Base-by-base conservation (phyloP, 1,140 invertebrate species). In the Drosophila cardini region DNA sequence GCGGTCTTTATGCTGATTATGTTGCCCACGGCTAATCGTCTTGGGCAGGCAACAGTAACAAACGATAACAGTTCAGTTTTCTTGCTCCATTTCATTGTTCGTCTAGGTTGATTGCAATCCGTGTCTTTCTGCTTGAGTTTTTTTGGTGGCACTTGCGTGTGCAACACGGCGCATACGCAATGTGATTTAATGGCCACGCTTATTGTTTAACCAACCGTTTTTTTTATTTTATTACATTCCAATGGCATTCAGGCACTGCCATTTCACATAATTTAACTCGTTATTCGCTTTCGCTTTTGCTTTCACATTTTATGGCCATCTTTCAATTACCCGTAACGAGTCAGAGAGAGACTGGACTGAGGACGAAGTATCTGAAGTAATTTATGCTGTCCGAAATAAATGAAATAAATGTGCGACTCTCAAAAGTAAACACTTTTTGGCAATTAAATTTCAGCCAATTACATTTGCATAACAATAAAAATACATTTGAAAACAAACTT, bases 401-500 rank as follows among this genome's bases (percentile, higher is more conserved):
- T 52, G 16, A 55, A 46, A 53, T 55, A 53, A 52, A 30, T 48
- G 53, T 18, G 18, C 34, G 34, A 38, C 52, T 30, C 34, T 69
- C n/a, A 58, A 87, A 73, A 76, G 68, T 71, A 87, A 83, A 87
- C 78, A 82, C 68, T 82, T 87, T 85, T 82, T 87, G 80, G 69
- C 80, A 87, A 86, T 86, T 86, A 83, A 87, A 76, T 72, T 79
- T 68, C 42, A 68, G 56, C 58, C 80, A 86, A 78, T 85, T 76
- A 71, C 46, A 89, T 83, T 80, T 77, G 60, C 72, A 83, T 84
- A 80, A 79, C 80, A 83, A 84, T 86, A 58, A 77, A 86, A 86
- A 72, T 45, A 67, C 57, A 83, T 83, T 89, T 83, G 53, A 61
- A 26, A 78, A 72, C 70, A 71, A 58, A 69, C 67, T 58, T 78